Base-by-base conservation (phyloP, 2,113 vertebrate genomes). In the Indicator maculatus region DNA sequence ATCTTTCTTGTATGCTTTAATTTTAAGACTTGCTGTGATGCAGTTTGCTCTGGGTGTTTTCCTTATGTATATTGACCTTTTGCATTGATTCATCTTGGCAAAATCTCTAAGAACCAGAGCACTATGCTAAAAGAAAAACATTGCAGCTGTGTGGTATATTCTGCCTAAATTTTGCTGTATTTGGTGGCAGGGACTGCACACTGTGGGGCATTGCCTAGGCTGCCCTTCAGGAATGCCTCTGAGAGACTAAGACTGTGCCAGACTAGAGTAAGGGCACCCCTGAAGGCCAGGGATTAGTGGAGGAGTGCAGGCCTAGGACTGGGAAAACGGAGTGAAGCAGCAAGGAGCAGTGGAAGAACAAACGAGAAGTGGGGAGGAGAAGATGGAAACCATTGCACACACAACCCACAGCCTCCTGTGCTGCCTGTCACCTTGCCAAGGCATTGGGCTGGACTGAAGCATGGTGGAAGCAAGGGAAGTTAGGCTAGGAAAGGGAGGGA, bases 401-500 rank as follows among this genome's bases (percentile, higher is more conserved):
- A 2, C 10, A 44, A 4, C 28, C 7, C 16, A 1, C 8, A 6
- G 52, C 33, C 47, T 33, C 14, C 55, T 27, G 2, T 5, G 66
- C 26, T 60, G 38, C 50, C 38, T 39, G 17, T 45, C 0, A 1
- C 64, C 58, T 76, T 1, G 0, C n/a, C 23, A 3, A 33, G 65
- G 38, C 2, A 0, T 12, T 50, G 74, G 52, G 56, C 19, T 36
- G 69, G 28, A 18, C 64, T 4, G 3, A 15, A 64, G 59, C 76
- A 7, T 7, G 38, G 64, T 4, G 3, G 69, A 27, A 27, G n/a
- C 30, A 31, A 7, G 59, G 41, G 24, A 2, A 10, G 3, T 14
- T 14, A 8, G n/a, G 24, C 21, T 4, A 1, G 30, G 6, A 19
- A 38, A 39, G n/a, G 1, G 0, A 6, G 7, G 18, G 5, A 23